Conservation (phyloP, 2,888 invertebrate genomes). For the Himalopsyche tibetana region DNA sequence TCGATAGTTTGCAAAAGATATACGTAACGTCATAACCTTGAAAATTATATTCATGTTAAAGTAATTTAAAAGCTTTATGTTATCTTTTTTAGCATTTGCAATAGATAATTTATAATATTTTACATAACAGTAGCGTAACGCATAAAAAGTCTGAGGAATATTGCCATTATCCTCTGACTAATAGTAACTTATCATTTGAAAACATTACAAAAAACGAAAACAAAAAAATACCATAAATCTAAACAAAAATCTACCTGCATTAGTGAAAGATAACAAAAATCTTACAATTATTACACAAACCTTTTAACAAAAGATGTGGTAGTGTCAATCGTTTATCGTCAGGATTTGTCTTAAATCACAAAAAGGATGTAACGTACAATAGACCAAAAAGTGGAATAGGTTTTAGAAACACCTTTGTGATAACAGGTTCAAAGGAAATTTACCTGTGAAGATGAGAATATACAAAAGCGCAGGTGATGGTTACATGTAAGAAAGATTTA, state of each 20-base stretch:
- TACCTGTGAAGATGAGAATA: neutral
- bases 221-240: neutral
- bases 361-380: neutral
- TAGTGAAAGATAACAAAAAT: neutral
- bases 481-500: neutral
- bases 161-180: neutral
- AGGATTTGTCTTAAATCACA: neutral
- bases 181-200: no score
- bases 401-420: neutral
- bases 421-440: neutral
- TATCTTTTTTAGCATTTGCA: no score
- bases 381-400: neutral
- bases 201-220: no score
- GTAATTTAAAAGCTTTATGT: no score
- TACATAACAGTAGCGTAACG: no score
- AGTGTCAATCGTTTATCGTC: constrained; percentile 5
- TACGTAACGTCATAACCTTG: no score
- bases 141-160: neutral
- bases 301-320: constrained; percentile 30
- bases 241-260: constrained; percentile 18
- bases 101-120: no score
- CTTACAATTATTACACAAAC: constrained; percentile 6
- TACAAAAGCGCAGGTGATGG: constrained; percentile 12
- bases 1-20: no score
- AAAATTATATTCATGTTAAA: no score